phyloP scores from a whole-genome alignment of 1,140 invertebrate species.

The Aphaenogaster ashmeadi region DNA sequence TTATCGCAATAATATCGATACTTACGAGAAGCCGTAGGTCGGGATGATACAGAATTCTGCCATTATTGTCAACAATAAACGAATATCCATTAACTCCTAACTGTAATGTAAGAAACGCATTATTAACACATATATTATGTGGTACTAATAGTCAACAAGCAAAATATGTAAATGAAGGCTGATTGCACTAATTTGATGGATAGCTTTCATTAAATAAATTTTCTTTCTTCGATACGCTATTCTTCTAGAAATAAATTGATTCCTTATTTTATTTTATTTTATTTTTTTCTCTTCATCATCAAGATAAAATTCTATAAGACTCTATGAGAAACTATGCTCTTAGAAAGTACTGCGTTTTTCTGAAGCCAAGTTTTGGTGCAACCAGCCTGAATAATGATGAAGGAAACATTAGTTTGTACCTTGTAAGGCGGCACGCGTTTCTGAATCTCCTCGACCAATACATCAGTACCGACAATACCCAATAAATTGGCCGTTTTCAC shows the following conservation, averaged over 20 bases:
- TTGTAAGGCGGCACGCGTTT: slow-evolving; percentile 97
- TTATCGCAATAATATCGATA: slow-evolving; percentile 37
- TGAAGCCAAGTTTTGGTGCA: background rate
- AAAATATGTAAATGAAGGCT: background rate
- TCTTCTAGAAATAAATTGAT: background rate
- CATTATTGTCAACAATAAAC: slow-evolving; percentile 99
- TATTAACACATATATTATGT: background rate
- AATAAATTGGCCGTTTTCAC: slow-evolving; percentile 94
- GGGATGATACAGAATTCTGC: slow-evolving; percentile 98
- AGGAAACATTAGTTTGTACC: slow-evolving; percentile 87
- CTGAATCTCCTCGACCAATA: slow-evolving; percentile 96
- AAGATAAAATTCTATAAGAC: background rate
- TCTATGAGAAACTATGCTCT: background rate
- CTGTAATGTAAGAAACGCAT: slow-evolving; percentile 87
- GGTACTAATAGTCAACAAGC: slow-evolving; percentile 2
- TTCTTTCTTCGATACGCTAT: background rate
- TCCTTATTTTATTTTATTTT: background rate
- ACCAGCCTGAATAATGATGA: background rate
- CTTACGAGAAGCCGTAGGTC: slow-evolving; percentile 96
- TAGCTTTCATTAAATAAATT: slow-evolving; percentile 1
- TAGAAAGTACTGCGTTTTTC: background rate
- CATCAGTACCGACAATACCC: slow-evolving; percentile 97
- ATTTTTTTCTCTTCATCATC: background rate
- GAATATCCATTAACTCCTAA: slow-evolving; percentile 98
- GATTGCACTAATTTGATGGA: background rate